phyloP scores from a whole-genome alignment of 92 coral and sea anemone species.

The Montipora capitata region DNA sequence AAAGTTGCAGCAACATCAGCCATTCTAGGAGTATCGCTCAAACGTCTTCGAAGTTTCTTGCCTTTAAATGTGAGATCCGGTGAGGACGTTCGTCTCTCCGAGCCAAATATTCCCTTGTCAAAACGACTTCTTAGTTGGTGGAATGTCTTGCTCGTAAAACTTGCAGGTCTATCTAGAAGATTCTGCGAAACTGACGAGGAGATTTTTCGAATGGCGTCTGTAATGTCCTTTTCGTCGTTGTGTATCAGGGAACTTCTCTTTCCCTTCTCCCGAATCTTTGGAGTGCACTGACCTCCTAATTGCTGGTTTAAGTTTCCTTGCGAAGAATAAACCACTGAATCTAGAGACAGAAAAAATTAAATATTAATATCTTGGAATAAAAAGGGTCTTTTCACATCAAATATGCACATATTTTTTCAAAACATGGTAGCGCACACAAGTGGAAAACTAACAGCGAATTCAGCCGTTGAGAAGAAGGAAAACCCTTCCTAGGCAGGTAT shows the following conservation, averaged over 20 bases:
- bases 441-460: conserved; percentile 1
- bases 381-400: conserved; percentile 11
- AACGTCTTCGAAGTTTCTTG: conserved; percentile 33
- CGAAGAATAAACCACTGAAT: conserved; percentile 69
- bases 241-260: conserved; percentile 62
- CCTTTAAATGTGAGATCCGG: conserved; percentile 36
- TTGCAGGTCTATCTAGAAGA: conserved; percentile 62
- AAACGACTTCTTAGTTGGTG: conserved; percentile 80
- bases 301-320: conserved; percentile 64
- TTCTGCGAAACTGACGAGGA: conserved; percentile 74
- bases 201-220: conserved; percentile 88
- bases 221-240: conserved; percentile 88
- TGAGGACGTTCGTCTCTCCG: conserved; percentile 55
- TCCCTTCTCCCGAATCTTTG: conserved; percentile 54
- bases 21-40: conserved; percentile 38
- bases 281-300: conserved; percentile 45
- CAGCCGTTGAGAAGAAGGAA: neutral
- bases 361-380: conserved; percentile 23
- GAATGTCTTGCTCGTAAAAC: conserved; percentile 77
- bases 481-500: neutral
- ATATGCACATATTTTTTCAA: conserved; percentile 36
- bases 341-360: conserved; percentile 63
- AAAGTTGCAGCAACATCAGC: conserved; percentile 36
- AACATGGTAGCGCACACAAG: neutral
- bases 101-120: conserved; percentile 71